Base-by-base conservation (phyloP, 2,888 invertebrate genomes). In the Rhopalosiphum nymphaeae region DNA sequence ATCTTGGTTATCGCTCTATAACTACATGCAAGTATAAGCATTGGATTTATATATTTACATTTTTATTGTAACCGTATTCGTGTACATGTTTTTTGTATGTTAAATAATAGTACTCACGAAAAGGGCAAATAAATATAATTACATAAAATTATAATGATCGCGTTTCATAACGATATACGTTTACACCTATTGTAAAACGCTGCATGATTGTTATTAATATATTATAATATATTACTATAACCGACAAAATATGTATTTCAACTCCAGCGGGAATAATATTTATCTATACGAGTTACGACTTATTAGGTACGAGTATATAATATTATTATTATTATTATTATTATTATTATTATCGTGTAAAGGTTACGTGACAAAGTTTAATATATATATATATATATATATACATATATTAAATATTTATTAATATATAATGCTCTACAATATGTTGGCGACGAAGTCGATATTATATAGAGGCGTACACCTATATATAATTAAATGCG, bases 141-240 rank as follows among this genome's bases (percentile, higher is more conserved):
- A 56, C 56, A 91, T 91, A 85, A 91, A 91, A 91, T 78, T 36
- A 78, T 56, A 91, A 91, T 84, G 42, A 91, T 85, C 56, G 44
- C 4, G 44, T 91, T 91, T 85, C 84, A 56, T 84, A 84, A 91
- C 36, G 42, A 44, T 57, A 91, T 56, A 91, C 44, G 44, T 44
- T 86, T 85, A n/a, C 85, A 56, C 84, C 84, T 84, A 84, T 85
- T 84, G 25, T 84, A 84, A 91, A 29, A 78, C 36, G 36, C 44
- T 85, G 56, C 84, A 44, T 56, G 84, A 56, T 91, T 26, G 84
- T 91, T 91, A 88, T 78, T 86, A 67, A 25, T n/a, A 89, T 61
- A 89, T 46, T 46, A 61, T n/a, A 36, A 87, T 49, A 49, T 88
- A 53, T 46, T 85, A 85, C 44, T 44, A 53, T 42, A 91, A 42